Base-by-base conservation (phyloP, 1,140 invertebrate species). In the Microplitis mediator region DNA sequence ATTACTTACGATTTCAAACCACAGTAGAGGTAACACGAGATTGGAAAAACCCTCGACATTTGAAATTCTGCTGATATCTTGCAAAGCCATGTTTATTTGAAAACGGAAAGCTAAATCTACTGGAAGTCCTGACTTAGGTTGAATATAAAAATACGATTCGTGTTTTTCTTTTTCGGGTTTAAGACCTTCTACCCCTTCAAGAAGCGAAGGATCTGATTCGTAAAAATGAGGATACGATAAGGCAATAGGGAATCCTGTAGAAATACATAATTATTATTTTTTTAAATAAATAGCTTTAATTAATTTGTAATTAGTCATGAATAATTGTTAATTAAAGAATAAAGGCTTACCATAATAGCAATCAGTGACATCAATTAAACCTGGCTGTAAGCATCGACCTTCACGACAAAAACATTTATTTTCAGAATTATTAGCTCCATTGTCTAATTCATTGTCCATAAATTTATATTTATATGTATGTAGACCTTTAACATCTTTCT, bases 151-250 rank as follows among this genome's bases (percentile, higher is more conserved):
- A 69, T 88, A 89, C 2, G 93, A 93, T 76, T 92, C 90, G 83
- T 97, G 95, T 65, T 90, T 79, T 32, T 91, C 86, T 63, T 88
- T 82, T 68, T 90, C 86, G 0, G 96, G 95, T 3, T 86, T 77
- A 8, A 95, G 81, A 14, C 95, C 95, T 31, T 91, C 89, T 0
- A 97, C 88, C 50, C 90, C 89, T 52, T 91, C 86, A 51, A 90
- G 80, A 5, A 96, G 86, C 0, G 86, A 81, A 3, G 91, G 88
- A 76, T 95, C 93, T 3, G 91, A 90, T 71, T 93, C 88, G 79
- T 93, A 92, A 83, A 97, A 97, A 83, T 98, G 96, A 3, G 95
- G 95, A 79, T 93, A 94, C n/a, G 95, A 95, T 0, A 96, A 82
- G 0, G 93, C 92, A 51, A 96, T 95, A 0, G 94, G 94, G 80